These are phyloP conservation scores for Hymenopus coronatus DNA, from an alignment of 2,888 invertebrate species.

Conservation along the genomic window DNA sequence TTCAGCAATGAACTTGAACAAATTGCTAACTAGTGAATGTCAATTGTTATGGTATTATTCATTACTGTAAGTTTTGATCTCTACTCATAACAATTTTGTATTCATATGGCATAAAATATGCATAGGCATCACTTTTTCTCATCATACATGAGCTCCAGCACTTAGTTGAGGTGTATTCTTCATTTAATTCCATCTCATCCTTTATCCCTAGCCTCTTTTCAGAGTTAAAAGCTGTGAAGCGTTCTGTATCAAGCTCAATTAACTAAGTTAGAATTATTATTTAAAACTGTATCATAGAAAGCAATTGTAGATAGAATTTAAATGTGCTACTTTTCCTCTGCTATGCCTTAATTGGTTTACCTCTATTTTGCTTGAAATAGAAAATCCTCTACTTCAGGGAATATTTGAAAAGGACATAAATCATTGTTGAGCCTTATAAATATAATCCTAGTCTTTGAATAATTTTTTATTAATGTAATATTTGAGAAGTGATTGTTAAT, in stretches of 20 bases:
- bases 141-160: not conserved
- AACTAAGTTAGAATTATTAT: too few species aligned
- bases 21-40: not conserved
- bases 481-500: too few species aligned
- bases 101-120: not conserved
- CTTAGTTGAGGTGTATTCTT: not conserved
- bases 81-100: not conserved
- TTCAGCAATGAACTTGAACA: not conserved
- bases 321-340: not conserved
- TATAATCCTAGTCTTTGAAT: not conserved
- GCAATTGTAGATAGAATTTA: not conserved
- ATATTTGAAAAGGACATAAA: not conserved
- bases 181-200: not conserved
- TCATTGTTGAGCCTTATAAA: not conserved
- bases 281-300: not conserved
- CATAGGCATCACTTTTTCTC: not conserved
- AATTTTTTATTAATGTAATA: too few species aligned
- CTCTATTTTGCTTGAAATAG: not conserved
- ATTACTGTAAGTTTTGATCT: not conserved
- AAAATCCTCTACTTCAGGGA: not conserved
- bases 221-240: not conserved
- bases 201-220: not conserved
- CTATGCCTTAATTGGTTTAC: not conserved
- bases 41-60: not conserved
- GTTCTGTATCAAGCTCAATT: not conserved